Conservation (phyloP, 2,113 vertebrate genomes). For the Nyctereutes procyonoides region DNA sequence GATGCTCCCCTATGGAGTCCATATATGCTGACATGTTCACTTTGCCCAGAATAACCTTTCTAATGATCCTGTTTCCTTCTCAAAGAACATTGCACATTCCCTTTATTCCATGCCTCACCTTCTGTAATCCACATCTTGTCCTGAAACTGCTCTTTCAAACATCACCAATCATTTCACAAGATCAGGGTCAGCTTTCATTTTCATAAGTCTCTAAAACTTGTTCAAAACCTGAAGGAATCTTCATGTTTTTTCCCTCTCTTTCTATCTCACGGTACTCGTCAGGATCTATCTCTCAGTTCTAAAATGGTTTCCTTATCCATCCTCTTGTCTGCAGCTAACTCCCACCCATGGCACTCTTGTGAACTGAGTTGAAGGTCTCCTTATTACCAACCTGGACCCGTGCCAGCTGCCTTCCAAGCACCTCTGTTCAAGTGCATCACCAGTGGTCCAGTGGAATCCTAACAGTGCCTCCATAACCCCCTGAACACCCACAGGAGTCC, state of each 20-base stretch:
- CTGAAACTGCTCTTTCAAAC: neutral
- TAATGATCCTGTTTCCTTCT: neutral
- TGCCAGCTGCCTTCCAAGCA: neutral
- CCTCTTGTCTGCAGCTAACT: neutral
- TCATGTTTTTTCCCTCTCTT: neutral
- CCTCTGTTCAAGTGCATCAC: neutral
- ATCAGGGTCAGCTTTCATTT: neutral
- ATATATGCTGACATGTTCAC: neutral
- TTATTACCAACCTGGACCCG: no score
- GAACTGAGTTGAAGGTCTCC: neutral
- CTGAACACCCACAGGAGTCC: neutral
- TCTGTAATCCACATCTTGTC: neutral
- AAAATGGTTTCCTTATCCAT: neutral
- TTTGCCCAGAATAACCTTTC: neutral
- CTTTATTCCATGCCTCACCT: neutral
- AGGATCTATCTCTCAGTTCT: neutral
- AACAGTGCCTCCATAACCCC: neutral
- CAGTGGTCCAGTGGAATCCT: neutral
- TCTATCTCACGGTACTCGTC: neutral
- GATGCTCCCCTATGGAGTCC: neutral
- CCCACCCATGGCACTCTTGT: fast-evolving
- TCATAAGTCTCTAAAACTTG: neutral
- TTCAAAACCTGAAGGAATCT: neutral
- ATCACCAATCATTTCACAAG: neutral
- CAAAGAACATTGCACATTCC: neutral